phyloP scores from a whole-genome alignment of 92 coral and sea anemone species.

The Zoanthus sociatus region DNA sequence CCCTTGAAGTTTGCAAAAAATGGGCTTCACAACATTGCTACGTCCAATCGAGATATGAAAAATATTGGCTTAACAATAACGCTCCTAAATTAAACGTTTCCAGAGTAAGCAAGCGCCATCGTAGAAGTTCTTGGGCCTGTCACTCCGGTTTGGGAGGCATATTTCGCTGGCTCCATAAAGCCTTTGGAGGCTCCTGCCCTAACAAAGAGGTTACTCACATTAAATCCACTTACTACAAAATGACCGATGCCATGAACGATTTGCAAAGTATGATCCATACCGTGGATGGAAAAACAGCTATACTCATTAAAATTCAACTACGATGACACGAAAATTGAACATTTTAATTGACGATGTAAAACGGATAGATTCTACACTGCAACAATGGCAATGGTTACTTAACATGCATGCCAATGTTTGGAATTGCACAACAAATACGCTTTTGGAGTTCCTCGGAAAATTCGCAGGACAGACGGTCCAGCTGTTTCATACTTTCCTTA shows the following conservation, averaged over 20 bases:
- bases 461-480: background rate
- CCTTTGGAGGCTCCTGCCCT: background rate
- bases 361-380: background rate
- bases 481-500: background rate
- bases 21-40: background rate
- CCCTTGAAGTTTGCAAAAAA: background rate
- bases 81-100: background rate
- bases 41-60: background rate
- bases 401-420: background rate
- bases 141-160: conserved; percentile 52
- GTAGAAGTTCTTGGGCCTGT: conserved; percentile 19
- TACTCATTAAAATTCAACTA: background rate
- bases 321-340: background rate
- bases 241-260: conserved; percentile 7
- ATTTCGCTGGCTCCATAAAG: background rate
- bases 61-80: background rate
- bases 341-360: background rate
- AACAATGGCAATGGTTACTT: too few relatives aligned
- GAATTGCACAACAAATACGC: conserved; percentile 8
- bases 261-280: conserved; percentile 7
- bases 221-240: background rate
- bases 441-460: background rate
- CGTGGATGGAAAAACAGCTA: background rate
- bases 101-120: background rate
- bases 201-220: conserved; percentile 1